Conservation (phyloP, 2,888 invertebrate species). For the Plagiodera versicolora region DNA sequence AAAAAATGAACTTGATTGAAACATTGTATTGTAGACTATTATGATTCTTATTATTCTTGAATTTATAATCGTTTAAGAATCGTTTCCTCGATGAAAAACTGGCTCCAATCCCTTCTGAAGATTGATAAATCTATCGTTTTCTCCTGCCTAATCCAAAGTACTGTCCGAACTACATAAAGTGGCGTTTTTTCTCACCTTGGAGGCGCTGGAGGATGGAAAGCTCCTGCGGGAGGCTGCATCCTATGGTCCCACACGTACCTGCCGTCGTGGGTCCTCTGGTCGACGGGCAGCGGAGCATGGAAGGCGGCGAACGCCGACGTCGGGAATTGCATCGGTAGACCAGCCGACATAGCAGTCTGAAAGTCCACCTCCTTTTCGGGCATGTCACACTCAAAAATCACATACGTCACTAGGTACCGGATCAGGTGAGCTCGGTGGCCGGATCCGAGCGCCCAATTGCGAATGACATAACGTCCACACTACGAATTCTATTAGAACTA, state of each 20-base stretch:
- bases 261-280: conserved; percentile 59
- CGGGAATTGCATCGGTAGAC: conserved; percentile 54
- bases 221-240: conserved; percentile 49
- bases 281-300: conserved; percentile 63
- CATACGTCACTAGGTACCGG: conserved; percentile 30
- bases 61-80: too few species aligned
- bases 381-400: conserved; percentile 46
- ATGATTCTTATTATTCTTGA: too few species aligned
- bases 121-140: too few species aligned
- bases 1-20: too few species aligned
- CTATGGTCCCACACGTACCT: conserved; percentile 54
- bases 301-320: conserved; percentile 60
- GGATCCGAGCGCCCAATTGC: not conserved
- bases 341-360: conserved; percentile 53
- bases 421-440: conserved; percentile 19
- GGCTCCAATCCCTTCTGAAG: too few species aligned
- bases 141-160: too few species aligned
- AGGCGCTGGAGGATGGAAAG: conserved; percentile 48
- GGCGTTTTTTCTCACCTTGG: conserved; percentile 28
- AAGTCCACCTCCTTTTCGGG: conserved; percentile 54
- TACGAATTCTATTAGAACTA: not conserved
- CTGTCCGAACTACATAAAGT: too few species aligned
- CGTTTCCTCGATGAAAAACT: too few species aligned
- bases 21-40: too few species aligned
- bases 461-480: not conserved